Base-by-base conservation (phyloP, 2,113 vertebrate species). In the Rissa tridactyla region DNA sequence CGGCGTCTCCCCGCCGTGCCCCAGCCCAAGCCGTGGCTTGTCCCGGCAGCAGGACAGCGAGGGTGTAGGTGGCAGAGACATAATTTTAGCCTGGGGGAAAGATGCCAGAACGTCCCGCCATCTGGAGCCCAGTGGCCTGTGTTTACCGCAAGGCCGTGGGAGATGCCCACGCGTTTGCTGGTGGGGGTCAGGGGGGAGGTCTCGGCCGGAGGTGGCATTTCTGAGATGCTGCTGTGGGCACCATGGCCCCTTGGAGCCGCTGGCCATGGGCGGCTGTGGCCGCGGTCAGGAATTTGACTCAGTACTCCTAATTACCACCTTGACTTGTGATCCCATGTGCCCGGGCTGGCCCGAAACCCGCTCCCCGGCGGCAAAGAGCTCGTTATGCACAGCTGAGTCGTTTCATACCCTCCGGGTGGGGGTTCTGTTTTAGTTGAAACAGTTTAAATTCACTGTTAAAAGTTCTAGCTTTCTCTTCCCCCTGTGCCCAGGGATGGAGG, bases 1-100 rank as follows among this genome's bases (percentile, higher is more conserved):
- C 26, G 14, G 30, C 44, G 19, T 13, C n/a, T 51, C 54, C 29
- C 1, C 0, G 1, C 22, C 0, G 0, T 57, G 23, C 17, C 51
- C 38, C 60, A 42, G 47, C 30, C 38, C 62, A 21, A 25, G 25
- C 52, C 5, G 1, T 73, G 70, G 38, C 27, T 64, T 30, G 25
- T 49, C 44, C n/a, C 30, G 1, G 4, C 47, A 49, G 75, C 68
- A 38, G 80, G 5, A 38, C 15, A 0, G n/a, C 0, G 5, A 30
- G 47, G 47, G 29, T 25, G 44, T 6, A 62, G 57, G 54, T 40
- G 73, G 12, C 26, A 38, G 42, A 52, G 61, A 30, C 3, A 0
- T 54, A 5, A 40, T 55, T 92, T 66, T 36, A 36, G 22, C 11
- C 83, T 34, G 19, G 20, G 69, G 69, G n/a, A 71, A 36, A 19